Conservation (phyloP, 1,140 invertebrate genomes). For the Gonioctena quinquepunctata region DNA sequence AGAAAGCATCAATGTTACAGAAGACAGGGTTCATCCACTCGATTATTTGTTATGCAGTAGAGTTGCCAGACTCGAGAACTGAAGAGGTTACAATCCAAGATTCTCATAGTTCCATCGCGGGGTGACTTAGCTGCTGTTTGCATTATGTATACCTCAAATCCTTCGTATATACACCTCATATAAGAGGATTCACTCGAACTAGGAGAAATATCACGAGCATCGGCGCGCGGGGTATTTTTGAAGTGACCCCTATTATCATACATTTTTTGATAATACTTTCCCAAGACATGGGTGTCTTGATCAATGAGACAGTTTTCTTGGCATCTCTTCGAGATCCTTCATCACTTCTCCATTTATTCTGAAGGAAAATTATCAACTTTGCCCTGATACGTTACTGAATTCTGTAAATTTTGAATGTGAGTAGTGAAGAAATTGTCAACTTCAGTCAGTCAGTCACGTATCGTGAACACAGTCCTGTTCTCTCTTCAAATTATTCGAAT, state of each 20-base stretch:
- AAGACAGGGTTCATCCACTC: slow-evolving; percentile 35
- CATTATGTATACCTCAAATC: slow-evolving; percentile 47
- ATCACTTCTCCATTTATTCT: too few relatives aligned
- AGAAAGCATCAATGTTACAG: slow-evolving; percentile 18
- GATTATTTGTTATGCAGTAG: slow-evolving; percentile 51
- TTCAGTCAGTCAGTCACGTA: too few relatives aligned
- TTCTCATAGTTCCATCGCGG: slow-evolving; percentile 39
- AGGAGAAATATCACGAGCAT: neutral
- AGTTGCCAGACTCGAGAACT: slow-evolving; percentile 24
- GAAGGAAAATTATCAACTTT: too few relatives aligned
- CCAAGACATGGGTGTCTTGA: too few relatives aligned
- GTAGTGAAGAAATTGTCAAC: too few relatives aligned
- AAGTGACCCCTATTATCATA: neutral
- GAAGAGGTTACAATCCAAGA: slow-evolving; percentile 37
- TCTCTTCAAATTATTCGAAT: too few relatives aligned
- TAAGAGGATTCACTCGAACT: slow-evolving; percentile 38
- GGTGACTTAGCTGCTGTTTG: slow-evolving; percentile 42
- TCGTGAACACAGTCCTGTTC: too few relatives aligned
- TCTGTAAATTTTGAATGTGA: too few relatives aligned
- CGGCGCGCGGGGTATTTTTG: neutral
- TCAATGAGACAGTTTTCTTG: too few relatives aligned
- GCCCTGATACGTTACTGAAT: too few relatives aligned
- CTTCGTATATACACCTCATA: slow-evolving; percentile 37
- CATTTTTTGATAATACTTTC: too few relatives aligned
- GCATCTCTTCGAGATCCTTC: too few relatives aligned